A percentile compares a stretch with the other conserved stretches of the same genome.
These are phyloP conservation scores for Sarcophilus harrisii DNA, from an alignment of 2,797 vertebrate species.

Conservation along the genomic window DNA sequence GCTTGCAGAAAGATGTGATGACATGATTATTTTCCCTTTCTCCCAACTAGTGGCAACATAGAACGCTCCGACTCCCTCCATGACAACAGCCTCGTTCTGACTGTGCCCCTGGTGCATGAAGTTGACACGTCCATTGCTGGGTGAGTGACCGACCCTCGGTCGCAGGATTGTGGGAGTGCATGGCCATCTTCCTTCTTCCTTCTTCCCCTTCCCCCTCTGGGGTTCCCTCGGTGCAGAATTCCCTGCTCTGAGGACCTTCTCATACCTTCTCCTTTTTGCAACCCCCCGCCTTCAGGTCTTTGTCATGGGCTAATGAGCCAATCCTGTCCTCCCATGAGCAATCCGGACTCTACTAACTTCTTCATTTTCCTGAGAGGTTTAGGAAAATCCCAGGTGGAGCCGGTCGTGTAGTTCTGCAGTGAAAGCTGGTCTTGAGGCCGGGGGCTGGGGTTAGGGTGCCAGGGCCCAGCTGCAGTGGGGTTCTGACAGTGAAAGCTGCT, in stretches of 20 bases:
- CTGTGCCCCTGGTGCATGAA: constrained; percentile 93
- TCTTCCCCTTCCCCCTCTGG: constrained; percentile 48
- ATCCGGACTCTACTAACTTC: constrained; percentile 6
- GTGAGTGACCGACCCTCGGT: constrained; percentile 84
- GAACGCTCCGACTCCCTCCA: constrained; percentile 90
- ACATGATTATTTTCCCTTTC: constrained; percentile 59
- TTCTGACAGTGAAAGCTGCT: background rate
- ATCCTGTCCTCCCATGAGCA: constrained; percentile 9
- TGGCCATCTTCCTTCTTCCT: constrained; percentile 52
- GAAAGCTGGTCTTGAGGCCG: no score
- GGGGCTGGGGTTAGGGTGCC: background rate
- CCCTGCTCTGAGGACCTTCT: background rate
- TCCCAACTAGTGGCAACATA: constrained; percentile 90
- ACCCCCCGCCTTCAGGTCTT: background rate
- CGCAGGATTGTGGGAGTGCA: background rate
- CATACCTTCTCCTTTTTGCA: background rate
- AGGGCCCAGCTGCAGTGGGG: background rate
- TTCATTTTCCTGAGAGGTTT: background rate
- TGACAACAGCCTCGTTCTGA: constrained; percentile 92
- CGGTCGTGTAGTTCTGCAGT: background rate
- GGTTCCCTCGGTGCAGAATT: constrained; percentile 64
- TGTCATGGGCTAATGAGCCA: constrained; percentile 38
- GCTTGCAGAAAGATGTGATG: background rate
- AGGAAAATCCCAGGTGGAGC: background rate
- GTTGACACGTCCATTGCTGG: constrained; percentile 95